These are phyloP conservation scores for Erythrocercus mccallii DNA, from an alignment of 2,113 vertebrate species.

Conservation along the genomic window DNA sequence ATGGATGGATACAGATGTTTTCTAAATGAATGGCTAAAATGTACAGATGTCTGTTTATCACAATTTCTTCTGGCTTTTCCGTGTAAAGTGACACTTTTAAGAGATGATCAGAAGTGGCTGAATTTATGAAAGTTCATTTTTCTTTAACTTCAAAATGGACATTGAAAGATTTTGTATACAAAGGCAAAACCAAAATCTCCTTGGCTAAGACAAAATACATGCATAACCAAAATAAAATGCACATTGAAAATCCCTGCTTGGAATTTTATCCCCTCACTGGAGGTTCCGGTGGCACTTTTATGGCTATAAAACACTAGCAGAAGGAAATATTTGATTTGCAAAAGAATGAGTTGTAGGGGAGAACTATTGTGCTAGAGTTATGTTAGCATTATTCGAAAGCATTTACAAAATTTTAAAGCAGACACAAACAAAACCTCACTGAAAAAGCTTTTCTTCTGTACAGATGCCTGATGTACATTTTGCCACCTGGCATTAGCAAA, in stretches of 20 bases:
- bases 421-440: neutral
- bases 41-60: conserved; percentile 17
- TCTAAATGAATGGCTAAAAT: conserved; percentile 39
- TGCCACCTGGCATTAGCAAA: neutral
- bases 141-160: neutral
- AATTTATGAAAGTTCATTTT: conserved; percentile 21
- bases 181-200: neutral
- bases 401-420: neutral
- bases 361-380: neutral
- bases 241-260: neutral
- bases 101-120: neutral
- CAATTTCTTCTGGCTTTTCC: conserved; percentile 24
- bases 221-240: neutral
- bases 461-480: neutral
- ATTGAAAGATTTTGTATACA: neutral
- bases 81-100: neutral
- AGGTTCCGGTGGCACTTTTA: neutral
- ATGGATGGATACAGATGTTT: conserved; percentile 50
- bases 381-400: neutral
- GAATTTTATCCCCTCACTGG: neutral
- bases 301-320: neutral
- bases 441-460: neutral
- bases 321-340: neutral
- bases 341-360: neutral
- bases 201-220: neutral